phyloP scores from a whole-genome alignment of 2,797 vertebrate species.

The Halcyon smyrnensis region DNA sequence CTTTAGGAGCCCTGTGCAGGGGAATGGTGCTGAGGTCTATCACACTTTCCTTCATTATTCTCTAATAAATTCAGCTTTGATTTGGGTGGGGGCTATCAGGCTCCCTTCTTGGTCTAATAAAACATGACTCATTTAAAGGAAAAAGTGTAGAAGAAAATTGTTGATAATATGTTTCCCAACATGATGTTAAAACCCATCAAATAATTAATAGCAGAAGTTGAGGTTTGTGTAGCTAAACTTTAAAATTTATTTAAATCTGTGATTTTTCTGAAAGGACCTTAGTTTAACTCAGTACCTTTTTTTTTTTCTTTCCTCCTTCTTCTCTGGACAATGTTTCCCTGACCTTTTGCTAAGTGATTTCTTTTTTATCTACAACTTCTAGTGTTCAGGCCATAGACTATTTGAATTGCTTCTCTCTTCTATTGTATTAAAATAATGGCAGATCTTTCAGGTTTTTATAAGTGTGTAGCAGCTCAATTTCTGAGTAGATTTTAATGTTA shows the following conservation, averaged over 20 bases:
- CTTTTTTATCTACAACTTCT: neutral
- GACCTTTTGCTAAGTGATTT: neutral
- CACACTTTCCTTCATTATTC: neutral
- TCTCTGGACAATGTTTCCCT: neutral
- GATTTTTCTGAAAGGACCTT: neutral
- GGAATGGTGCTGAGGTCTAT: neutral
- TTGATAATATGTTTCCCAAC: neutral
- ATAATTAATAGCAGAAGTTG: neutral
- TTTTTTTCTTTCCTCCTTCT: neutral
- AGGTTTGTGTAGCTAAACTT: neutral
- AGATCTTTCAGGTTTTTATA: neutral
- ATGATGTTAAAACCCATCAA: neutral
- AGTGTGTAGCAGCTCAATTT: neutral
- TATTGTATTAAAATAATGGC: slow-evolving; percentile 1
- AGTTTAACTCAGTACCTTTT: neutral
- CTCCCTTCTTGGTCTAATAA: neutral
- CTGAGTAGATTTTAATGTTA: neutral
- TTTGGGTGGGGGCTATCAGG: neutral
- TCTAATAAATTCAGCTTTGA: neutral
- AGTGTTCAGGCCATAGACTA: neutral
- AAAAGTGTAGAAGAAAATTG: neutral
- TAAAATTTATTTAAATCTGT: neutral
- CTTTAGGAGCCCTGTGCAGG: neutral
- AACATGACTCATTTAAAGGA: neutral
- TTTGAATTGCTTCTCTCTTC: neutral